A percentile compares a stretch with the other conserved stretches of the same genome.
These are phyloP conservation scores for Branchellion lobata DNA, from an alignment of 2,888 invertebrate species.

Conservation along the genomic window DNA sequence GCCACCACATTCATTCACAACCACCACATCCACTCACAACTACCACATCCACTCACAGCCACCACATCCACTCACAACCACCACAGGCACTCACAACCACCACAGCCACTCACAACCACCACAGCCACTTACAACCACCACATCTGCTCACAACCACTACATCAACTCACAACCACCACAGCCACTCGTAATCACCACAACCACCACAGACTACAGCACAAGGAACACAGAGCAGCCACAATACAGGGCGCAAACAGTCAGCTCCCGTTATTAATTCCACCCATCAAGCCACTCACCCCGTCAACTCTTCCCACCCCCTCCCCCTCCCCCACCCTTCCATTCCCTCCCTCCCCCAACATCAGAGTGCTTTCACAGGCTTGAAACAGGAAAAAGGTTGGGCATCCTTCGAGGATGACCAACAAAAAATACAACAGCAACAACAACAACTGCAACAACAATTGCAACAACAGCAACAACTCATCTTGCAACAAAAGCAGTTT, in stretches of 20 bases:
- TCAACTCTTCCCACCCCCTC: conserved; percentile 6
- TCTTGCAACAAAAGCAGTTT: neutral
- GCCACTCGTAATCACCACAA: too few species aligned
- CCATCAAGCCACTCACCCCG: conserved; percentile 34
- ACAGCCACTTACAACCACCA: too few species aligned
- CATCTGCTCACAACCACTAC: too few species aligned
- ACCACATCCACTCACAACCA: too few species aligned
- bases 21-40: too few species aligned
- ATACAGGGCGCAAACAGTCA: conserved; percentile 32
- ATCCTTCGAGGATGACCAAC: conserved; percentile 57
- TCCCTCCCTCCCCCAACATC: neutral
- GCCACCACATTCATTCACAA: too few species aligned
- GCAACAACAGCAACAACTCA: conserved; percentile 8
- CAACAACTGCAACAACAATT: neutral
- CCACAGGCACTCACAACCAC: too few species aligned
- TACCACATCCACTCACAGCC: too few species aligned
- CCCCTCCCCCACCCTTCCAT: neutral
- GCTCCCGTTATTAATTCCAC: conserved; percentile 41
- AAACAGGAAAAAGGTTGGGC: conserved; percentile 55
- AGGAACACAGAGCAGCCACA: neutral
- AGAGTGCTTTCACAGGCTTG: conserved; percentile 15
- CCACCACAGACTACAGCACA: too few species aligned
- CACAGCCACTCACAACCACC: too few species aligned
- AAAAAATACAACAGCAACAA: conserved; percentile 15
- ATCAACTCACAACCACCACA: too few species aligned